Conservation (phyloP, 2,888 invertebrate species). For the Mechanitis messenoides region DNA sequence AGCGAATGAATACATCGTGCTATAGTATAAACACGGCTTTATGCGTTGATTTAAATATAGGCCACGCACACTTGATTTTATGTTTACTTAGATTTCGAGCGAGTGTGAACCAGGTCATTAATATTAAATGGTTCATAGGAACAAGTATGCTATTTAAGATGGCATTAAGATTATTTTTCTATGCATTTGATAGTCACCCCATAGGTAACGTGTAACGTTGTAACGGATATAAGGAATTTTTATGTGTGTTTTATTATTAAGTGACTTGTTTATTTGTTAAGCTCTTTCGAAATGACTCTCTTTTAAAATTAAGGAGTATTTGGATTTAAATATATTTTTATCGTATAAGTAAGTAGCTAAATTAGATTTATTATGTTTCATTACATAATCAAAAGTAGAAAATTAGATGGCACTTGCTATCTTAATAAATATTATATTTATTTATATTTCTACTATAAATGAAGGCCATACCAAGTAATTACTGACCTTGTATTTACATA, state of each 20-base stretch:
- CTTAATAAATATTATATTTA: no score
- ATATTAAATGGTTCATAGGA: conserved; percentile 22
- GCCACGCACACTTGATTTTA: conserved; percentile 37
- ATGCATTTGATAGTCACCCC: conserved; percentile 34
- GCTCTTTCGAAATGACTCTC: conserved; percentile 9
- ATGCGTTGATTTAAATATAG: conserved; percentile 42
- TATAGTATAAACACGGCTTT: conserved; percentile 26
- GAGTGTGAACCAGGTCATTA: conserved; percentile 40
- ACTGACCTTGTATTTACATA: no score
- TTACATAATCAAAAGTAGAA: no score
- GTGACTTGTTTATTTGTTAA: conserved; percentile 56
- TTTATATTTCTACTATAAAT: no score
- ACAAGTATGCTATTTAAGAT: conserved; percentile 28
- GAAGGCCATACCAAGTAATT: no score
- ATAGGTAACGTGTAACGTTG: conserved; percentile 43
- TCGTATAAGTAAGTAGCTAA: no score
- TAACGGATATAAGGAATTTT: conserved; percentile 60
- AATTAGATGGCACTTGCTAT: no score
- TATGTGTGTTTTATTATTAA: conserved; percentile 62
- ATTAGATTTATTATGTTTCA: no score
- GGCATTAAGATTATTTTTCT: conserved; percentile 33
- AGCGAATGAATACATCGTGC: no score
- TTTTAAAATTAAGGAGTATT: conserved; percentile 1
- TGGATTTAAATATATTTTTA: no score
- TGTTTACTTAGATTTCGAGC: conserved; percentile 29